Base-by-base conservation (phyloP, 2,113 vertebrate genomes). In the Ophthalmolycus amberensis region DNA sequence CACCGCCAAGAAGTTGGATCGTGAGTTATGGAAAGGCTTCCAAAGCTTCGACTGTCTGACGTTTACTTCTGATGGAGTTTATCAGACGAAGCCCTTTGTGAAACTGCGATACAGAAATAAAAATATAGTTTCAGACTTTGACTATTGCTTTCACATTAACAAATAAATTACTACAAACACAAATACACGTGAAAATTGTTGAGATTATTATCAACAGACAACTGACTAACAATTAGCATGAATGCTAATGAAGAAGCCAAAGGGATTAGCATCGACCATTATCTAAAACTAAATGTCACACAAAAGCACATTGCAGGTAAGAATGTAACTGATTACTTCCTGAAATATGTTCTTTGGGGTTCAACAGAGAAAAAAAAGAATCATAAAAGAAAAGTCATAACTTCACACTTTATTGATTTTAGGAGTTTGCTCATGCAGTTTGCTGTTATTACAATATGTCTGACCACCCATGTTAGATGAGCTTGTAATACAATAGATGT, bases 381-480 rank as follows among this genome's bases (percentile, higher is more conserved):
- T 42, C 38, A 40, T 40, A 2, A 40, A 40, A 9, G 9, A 40
- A 42, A 10, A 40, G 5, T 18, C 37, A 29, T 46, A 9, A 25
- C 18, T 58, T 22, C 34, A 3, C 50, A 76, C 10, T 71, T 37
- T 34, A 66, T 38, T 14, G 52, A 18, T 59, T 15, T 34, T 8
- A 22, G 18, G 20, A 44, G 44, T 44, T n/a, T n/a, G 50, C 69
- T 52, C 9, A 20, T 52, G 50, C 50, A 52, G 50, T 52, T 52
- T 52, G 20, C 5, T 18, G 9, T 32, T 37, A 22, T 50, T 27
- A 18, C 11, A 29, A 48, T 2, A 10, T 66, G 44, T 65, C 22
- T 54, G 52, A 44, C 37, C 80, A 11, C 27, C 56, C 22, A 10
- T 27, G 16, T 40, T 25, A 11, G 60, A 32, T 71, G 64, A 85